phyloP scores from a whole-genome alignment of 2,888 invertebrate genomes.

The Dugesia japonica region DNA sequence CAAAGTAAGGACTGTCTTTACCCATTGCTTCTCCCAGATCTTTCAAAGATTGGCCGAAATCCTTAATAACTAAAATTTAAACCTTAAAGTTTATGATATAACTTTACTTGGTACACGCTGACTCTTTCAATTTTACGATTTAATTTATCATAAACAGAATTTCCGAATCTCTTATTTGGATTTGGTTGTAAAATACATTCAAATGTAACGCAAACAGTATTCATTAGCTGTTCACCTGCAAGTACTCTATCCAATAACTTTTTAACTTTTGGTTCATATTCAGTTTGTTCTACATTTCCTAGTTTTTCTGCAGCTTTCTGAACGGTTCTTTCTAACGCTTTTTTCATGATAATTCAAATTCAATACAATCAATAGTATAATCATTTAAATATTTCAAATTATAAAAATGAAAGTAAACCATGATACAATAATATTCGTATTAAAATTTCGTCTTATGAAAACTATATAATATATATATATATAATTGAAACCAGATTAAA shows the following conservation, averaged over 20 bases:
- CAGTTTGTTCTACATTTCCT: constrained; percentile 6
- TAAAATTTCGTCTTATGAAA: too few relatives aligned
- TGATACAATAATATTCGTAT: too few relatives aligned
- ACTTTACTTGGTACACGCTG: not conserved
- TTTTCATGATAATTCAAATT: too few relatives aligned
- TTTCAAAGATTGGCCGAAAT: not conserved
- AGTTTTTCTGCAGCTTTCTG: constrained; percentile 5
- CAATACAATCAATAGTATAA: too few relatives aligned
- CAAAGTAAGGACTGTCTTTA: not conserved
- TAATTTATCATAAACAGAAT: not conserved
- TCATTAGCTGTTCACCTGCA: not conserved
- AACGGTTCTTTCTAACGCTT: not conserved
- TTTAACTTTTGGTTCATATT: not conserved
- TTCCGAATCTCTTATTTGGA: not conserved
- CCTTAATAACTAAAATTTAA: not conserved
- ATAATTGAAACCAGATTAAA: too few relatives aligned
- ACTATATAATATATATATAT: too few relatives aligned
- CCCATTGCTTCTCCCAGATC: not conserved
- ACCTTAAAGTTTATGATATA: not conserved
- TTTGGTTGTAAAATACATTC: not conserved
- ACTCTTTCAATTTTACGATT: constrained; percentile 3
- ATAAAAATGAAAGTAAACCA: too few relatives aligned
- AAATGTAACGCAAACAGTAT: not conserved
- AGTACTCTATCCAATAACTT: not conserved
- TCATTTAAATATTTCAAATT: too few relatives aligned